Base-by-base conservation (phyloP, 2,888 invertebrate genomes). In the Dolichomitus sp. region DNA sequence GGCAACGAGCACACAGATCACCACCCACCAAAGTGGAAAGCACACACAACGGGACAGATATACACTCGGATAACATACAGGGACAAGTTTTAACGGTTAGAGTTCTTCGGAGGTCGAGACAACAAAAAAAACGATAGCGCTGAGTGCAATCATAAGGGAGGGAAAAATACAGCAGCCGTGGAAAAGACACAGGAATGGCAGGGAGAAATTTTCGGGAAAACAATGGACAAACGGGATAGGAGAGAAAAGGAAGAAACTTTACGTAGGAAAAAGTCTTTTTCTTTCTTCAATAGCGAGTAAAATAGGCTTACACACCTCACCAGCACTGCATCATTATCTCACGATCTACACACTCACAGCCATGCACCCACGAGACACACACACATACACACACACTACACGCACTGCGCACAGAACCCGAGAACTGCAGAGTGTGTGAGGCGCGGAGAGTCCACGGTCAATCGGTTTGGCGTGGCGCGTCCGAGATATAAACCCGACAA, bases 401-500 rank as follows among this genome's bases (percentile, higher is more conserved):
- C 68, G 30, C 57, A 30, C 27, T 14, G 57, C 57, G 57, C 57
- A 33, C 57, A 27, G 5, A 23, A 23, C 27, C 17, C 30, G n/a
- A 30, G n/a, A 33, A 14, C 33, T 14, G 57, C 57, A n/a, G 33
- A 14, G 70, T 30, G 70, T 42, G 69, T 14, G n/a, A 37, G 37
- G 30, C 12, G 33, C 23, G 42, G 11, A 42, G 54, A 14, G 27
- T 57, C 42, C 54, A 45, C 45, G 72, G 72, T 72, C 33, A 59
- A 72, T 59, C 72, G 59, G 72, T 19, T 72, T 48, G 57, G 30
- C 72, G 59, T 45, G 42, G 42, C 57, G 57, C 57, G 6, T 17
- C 17, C 42, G 70, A 45, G 42, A 72, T 59, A 45, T 6, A 59
- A 70, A 37, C 7, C 42, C 54, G 42, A 57, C 69, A 23, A 57